Evolutionary conservation across 2,113 vertebrate genomes (phyloP), one percentile per base, ranked within the genome.

Genomic region (Myiagra hebetior): DNA sequence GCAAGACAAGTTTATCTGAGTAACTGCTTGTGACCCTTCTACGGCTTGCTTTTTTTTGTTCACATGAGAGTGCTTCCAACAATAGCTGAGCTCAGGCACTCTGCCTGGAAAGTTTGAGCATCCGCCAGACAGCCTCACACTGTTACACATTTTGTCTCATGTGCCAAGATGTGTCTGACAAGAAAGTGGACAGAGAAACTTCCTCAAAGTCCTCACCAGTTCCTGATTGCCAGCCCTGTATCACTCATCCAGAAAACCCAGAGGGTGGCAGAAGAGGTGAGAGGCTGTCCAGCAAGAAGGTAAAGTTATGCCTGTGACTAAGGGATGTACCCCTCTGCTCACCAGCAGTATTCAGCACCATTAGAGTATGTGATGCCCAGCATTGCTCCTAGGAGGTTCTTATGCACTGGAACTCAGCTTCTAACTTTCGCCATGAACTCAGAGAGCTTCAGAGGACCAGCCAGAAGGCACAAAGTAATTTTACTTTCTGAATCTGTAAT

Each of bases 51-150:
- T 39, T 79, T 46, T 44, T 37, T 73, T 46, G 6, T 37, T 81
- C 42, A 55, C 10, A 24, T 63, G 35, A 83, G 74, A 89, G 8
- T 0, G 0, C 3, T 70, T 78, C 55, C 60, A 84, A 46, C 35
- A 84, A 74, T 59, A 81, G 11, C 47, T 91, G 85, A 86, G 46
- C 30, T 69, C 5, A 3, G 63, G 64, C 65, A 35, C 8, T 79
- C 41, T 87, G 62, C 59, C 90, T 83, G 39, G 44, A 41, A 95
- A 81, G 47, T 84, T 92, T 0, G 0, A 87, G 63, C 19, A 22
- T 24, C 27, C 0, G 0, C 50, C 39, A 77, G 72, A 50, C 21
- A 74, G 19, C 47, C 1, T 0, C 50, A 84, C 15, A 47, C 15
- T 60, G 24, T 72, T 73, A 50, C 21, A 84, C 4, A 8, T 77